These are phyloP conservation scores for Hippasteria phrygiana DNA, from an alignment of 53 echinoderm and acorn worm species.

Conservation along the genomic window DNA sequence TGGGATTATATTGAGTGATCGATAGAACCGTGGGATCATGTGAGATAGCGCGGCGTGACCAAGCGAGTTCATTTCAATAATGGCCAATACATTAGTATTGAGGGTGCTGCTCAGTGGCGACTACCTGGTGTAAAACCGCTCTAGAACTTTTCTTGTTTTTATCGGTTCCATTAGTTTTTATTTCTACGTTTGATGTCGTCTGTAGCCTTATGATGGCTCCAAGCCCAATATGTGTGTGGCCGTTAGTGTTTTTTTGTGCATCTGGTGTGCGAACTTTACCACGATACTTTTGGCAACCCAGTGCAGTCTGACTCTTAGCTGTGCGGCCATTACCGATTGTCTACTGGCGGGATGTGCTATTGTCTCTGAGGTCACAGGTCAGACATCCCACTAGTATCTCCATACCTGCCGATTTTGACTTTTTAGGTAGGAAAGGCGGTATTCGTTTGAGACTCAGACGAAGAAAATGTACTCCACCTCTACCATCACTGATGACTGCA, in stretches of 20 bases:
- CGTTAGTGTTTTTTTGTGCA: not conserved
- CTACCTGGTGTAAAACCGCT: not conserved
- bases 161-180: not conserved
- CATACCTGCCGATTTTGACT: not conserved
- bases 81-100: not conserved
- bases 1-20: too few species aligned
- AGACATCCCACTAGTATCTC: not conserved
- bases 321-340: too few species aligned
- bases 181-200: not conserved
- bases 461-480: not conserved
- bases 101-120: not conserved
- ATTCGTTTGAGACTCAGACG: not conserved
- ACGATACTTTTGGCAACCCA: too few species aligned
- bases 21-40: too few species aligned
- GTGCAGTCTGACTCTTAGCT: too few species aligned
- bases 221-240: not conserved
- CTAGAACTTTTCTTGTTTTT: not conserved
- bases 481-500: not conserved
- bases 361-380: too few species aligned
- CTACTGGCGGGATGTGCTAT: too few species aligned
- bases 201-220: not conserved
- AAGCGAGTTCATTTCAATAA: too few species aligned
- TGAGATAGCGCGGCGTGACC: too few species aligned
- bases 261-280: not conserved
- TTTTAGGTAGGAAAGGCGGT: not conserved